These are phyloP conservation scores for Centropus unirufus DNA, from an alignment of 2,113 vertebrate species.

Conservation along the genomic window DNA sequence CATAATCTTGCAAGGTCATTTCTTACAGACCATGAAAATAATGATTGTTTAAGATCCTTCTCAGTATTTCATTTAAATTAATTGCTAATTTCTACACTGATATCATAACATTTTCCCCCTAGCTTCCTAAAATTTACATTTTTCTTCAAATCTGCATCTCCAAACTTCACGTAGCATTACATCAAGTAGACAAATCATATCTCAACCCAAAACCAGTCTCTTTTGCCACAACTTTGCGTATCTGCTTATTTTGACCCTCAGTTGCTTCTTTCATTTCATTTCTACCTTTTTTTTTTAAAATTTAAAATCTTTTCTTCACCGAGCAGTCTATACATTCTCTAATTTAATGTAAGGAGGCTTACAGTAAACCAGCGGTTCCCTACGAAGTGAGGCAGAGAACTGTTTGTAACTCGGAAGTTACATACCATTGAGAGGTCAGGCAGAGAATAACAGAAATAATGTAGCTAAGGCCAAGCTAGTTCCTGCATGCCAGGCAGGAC, in stretches of 20 bases:
- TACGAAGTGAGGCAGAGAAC: not conserved
- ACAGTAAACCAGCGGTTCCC: not conserved
- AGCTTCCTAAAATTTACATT: not conserved
- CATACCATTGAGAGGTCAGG: not conserved
- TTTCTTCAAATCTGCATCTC: not conserved
- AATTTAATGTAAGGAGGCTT: not conserved
- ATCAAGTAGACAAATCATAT: not conserved
- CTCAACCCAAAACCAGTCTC: not conserved
- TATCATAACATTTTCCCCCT: not conserved
- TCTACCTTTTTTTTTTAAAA: not conserved
- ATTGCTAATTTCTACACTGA: not conserved
- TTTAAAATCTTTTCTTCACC: not conserved
- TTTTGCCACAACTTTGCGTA: not conserved
- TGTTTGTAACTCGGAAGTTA: not conserved
- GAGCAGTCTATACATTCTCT: not conserved
- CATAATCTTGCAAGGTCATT: not conserved
- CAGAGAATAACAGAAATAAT: not conserved
- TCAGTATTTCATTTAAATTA: not conserved
- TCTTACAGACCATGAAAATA: not conserved
- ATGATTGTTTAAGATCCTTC: not conserved
- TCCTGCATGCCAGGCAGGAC: not conserved
- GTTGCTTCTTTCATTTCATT: not conserved
- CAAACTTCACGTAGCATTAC: not conserved
- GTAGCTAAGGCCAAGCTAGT: not conserved
- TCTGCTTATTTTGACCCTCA: not conserved